Conservation (phyloP, 2,888 invertebrate genomes). For the Linnaemya vulpina region DNA sequence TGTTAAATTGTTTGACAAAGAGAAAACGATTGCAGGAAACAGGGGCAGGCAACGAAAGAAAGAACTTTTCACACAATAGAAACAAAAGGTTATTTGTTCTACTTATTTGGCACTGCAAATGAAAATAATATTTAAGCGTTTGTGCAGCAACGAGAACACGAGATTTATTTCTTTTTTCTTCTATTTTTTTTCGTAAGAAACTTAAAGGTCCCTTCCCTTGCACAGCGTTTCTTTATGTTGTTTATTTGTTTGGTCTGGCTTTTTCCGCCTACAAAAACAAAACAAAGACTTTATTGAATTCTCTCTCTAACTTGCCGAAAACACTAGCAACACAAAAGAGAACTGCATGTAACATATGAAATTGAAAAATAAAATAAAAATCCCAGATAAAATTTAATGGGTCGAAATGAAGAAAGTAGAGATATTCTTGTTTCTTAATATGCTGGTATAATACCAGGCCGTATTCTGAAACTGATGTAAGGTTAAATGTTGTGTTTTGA, state of each 20-base stretch:
- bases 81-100: slow-evolving; percentile 63
- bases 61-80: slow-evolving; percentile 37
- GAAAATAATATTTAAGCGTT: not conserved
- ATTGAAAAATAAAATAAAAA: slow-evolving; percentile 1
- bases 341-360: not conserved
- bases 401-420: not conserved
- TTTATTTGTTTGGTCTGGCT: slow-evolving; percentile 2
- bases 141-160: slow-evolving; percentile 5
- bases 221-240: not conserved
- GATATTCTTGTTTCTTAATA: not conserved
- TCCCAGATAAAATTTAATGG: not conserved
- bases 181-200: not conserved
- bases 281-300: slow-evolving; percentile 29
- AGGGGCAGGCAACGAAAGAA: not conserved
- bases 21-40: slow-evolving; percentile 9
- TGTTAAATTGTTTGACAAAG: slow-evolving; percentile 20
- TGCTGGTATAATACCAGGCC: not conserved
- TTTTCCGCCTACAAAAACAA: not conserved
- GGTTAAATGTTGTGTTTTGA: too few species aligned
- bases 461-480: not conserved
- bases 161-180: not conserved
- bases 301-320: slow-evolving; percentile 17
- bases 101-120: slow-evolving; percentile 33
- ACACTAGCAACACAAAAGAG: not conserved
- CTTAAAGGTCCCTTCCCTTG: slow-evolving; percentile 21